Base-by-base conservation (phyloP, 2,888 invertebrate genomes). In the Hirudinaria manillensis region DNA sequence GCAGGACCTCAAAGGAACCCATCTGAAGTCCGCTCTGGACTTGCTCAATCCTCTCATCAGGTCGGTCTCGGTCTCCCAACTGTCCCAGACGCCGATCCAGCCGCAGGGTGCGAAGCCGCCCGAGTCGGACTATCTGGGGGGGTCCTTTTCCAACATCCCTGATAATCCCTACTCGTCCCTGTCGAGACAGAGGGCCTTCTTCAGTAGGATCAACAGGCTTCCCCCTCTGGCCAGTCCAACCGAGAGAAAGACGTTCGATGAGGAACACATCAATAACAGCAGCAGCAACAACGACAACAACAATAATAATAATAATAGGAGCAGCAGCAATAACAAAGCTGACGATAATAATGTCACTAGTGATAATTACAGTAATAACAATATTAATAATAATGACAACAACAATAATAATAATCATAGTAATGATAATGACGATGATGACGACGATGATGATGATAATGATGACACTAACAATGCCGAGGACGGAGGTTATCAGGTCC, bases 11-110 rank as follows among this genome's bases (percentile, higher is more conserved):
- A 29, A 34, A 34, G 16, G 36, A 32, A 4, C 29, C 2, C 3
- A 32, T 7, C 27, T 10, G 32, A 29, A n/a, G 10, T 68, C 68
- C 0, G 68, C 68, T 16, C 2, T 68, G n/a, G 32, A 36, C 36
- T n/a, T 29, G n/a, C 36, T 68, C 29, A 68, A 36, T 68, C 68
- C 68, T 32, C 32, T 68, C 21, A 68, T 68, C n/a, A 24, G 68
- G 7, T 68, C 68, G 10, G 36, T 68, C 34, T 68, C 68, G 10
- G 68, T 68, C 7, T 68, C 68, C 32, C 29, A 68, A n/a, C 32
- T 68, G 16, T 29, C n/a, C 1, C 6, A 36, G 21, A 34, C 32
- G 1, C 61, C 61, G 2, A 10, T 29, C 10, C 61, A 24, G 29
- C 61, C 24, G n/a, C 24, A 16, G 1, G 2, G 29, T 6, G 3